These are phyloP conservation scores for Eonycteris spelaea DNA, from an alignment of 2,113 vertebrate species.

Conservation along the genomic window DNA sequence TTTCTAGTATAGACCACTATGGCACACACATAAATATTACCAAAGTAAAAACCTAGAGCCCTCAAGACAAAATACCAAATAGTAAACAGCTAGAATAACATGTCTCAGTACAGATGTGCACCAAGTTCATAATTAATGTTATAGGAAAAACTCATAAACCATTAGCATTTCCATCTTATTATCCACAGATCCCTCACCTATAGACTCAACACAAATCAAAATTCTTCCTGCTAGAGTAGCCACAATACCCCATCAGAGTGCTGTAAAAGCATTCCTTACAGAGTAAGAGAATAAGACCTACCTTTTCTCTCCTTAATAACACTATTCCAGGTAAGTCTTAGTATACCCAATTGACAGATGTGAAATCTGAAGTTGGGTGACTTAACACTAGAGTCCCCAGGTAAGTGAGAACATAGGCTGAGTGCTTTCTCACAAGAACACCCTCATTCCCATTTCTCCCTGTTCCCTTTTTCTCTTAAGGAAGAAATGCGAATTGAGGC, in stretches of 20 bases:
- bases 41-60: neutral
- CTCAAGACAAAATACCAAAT: slow-evolving; percentile 11
- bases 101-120: neutral
- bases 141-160: neutral
- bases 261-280: neutral
- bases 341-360: neutral
- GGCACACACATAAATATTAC: neutral
- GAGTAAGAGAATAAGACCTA: neutral
- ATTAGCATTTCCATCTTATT: neutral
- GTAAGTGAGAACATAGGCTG: neutral
- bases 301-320: neutral
- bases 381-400: neutral
- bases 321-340: neutral
- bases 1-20: neutral
- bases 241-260: neutral
- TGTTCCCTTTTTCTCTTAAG: neutral
- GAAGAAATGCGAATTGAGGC: slow-evolving; percentile 14
- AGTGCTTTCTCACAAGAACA: neutral
- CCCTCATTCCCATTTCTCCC: neutral
- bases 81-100: neutral
- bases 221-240: neutral
- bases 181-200: neutral
- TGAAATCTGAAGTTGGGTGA: neutral
- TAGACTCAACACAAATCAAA: neutral
- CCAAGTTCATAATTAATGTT: neutral